Conservation (phyloP, 2,797 vertebrate species). For the Scleropages formosus region DNA sequence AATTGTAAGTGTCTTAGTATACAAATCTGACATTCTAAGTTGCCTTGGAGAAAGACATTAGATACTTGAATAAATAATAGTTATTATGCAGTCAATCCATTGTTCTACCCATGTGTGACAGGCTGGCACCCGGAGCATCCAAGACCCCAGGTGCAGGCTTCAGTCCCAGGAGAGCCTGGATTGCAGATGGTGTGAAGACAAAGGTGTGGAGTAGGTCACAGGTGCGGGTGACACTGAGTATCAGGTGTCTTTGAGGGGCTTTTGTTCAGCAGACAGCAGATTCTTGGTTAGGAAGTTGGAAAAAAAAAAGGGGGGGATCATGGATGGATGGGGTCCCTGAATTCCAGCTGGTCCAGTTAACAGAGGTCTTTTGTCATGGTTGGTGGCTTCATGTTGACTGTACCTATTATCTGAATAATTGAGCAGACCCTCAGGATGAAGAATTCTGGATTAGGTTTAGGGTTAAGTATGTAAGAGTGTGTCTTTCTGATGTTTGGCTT, state of each 20-base stretch:
- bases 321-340: neutral
- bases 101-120: neutral
- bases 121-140: neutral
- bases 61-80: neutral
- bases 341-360: neutral
- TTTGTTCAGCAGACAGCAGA: conserved; percentile 30
- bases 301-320: neutral
- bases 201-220: conserved; percentile 16
- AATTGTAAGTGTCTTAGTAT: too few species aligned
- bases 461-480: too few species aligned
- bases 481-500: too few species aligned
- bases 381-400: neutral
- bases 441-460: too few species aligned
- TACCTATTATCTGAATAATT: too few species aligned
- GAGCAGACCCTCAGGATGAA: too few species aligned
- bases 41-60: too few species aligned
- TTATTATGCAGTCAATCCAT: neutral
- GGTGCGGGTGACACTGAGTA: conserved; percentile 61
- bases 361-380: conserved; percentile 7
- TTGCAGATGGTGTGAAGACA: conserved; percentile 9
- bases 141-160: neutral
- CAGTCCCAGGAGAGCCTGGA: neutral
- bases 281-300: neutral
- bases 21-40: too few species aligned
- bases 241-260: conserved; percentile 28